phyloP scores from a whole-genome alignment of 2,888 invertebrate genomes.

The Synanthedon vespiformis region DNA sequence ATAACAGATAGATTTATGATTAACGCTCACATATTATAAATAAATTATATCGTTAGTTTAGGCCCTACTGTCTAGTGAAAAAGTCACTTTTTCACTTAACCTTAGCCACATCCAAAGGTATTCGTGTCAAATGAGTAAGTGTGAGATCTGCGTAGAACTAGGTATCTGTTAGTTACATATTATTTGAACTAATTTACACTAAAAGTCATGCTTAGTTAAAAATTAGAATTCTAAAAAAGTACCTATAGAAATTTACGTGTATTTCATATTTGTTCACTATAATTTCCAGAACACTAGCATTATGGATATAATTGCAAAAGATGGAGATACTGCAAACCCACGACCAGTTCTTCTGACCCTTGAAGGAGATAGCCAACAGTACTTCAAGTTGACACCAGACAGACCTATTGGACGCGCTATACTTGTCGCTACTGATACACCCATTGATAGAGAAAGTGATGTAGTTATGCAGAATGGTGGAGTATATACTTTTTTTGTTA shows the following conservation, averaged over 20 bases:
- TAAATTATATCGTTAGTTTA: too few species aligned
- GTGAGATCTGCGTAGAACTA: too few species aligned
- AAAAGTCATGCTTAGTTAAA: too few species aligned
- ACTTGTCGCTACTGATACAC: slow-evolving; percentile 73
- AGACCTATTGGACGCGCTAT: slow-evolving; percentile 69
- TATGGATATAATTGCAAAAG: slow-evolving; percentile 79
- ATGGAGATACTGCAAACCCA: slow-evolving; percentile 84
- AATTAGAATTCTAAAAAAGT: too few species aligned
- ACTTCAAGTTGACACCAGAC: slow-evolving; percentile 74
- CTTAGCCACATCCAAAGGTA: too few species aligned
- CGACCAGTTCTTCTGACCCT: slow-evolving; percentile 75
- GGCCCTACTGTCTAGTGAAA: too few species aligned
- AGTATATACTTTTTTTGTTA: slow-evolving; percentile 78
- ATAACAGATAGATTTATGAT: too few species aligned
- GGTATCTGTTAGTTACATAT: too few species aligned
- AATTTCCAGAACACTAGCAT: slow-evolving; percentile 70
- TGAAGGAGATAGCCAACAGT: slow-evolving; percentile 76
- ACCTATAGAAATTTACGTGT: neutral
- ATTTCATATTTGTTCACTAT: neutral
- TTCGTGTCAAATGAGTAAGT: too few species aligned
- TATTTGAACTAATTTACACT: too few species aligned
- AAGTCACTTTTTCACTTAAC: too few species aligned
- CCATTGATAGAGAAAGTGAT: slow-evolving; percentile 81
- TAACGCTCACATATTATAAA: too few species aligned
- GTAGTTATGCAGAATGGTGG: slow-evolving; percentile 82